phyloP scores from a whole-genome alignment of 2,888 invertebrate genomes.

The Meiosimyza platycephala region DNA sequence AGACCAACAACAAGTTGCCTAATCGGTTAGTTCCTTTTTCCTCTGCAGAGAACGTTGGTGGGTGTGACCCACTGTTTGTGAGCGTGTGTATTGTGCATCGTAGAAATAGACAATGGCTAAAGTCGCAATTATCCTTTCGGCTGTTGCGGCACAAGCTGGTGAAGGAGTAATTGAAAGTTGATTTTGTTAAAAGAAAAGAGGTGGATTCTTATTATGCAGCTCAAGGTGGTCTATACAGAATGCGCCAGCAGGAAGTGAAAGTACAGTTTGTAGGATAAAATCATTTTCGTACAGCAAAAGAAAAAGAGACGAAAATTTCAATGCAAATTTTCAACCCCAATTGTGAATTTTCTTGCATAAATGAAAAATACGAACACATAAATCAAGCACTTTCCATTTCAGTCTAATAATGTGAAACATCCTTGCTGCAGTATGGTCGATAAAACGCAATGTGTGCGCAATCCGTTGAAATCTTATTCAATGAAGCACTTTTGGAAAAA shows the following conservation, averaged over 20 bases:
- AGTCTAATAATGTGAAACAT: not conserved
- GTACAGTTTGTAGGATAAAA: not conserved
- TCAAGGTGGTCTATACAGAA: not conserved
- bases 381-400: conserved; percentile 35
- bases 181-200: conserved; percentile 24
- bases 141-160: not conserved
- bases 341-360: not conserved
- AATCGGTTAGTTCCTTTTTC: conserved; percentile 42
- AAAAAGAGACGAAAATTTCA: not conserved
- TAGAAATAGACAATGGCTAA: not conserved
- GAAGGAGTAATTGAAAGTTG: conserved; percentile 29
- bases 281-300: not conserved
- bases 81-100: not conserved
- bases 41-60: conserved; percentile 6
- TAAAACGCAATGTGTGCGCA: conserved; percentile 21
- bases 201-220: not conserved
- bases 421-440: conserved; percentile 6
- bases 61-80: conserved; percentile 39
- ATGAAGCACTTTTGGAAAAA: conserved; percentile 11
- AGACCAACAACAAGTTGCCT: not conserved
- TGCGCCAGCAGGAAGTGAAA: not conserved
- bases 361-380: conserved; percentile 29
- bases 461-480: conserved; percentile 20
- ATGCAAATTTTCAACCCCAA: conserved; percentile 5
- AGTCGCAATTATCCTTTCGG: conserved; percentile 31